phyloP scores from a whole-genome alignment of 2,113 vertebrate genomes.

The Cyprinodon tularosa region DNA sequence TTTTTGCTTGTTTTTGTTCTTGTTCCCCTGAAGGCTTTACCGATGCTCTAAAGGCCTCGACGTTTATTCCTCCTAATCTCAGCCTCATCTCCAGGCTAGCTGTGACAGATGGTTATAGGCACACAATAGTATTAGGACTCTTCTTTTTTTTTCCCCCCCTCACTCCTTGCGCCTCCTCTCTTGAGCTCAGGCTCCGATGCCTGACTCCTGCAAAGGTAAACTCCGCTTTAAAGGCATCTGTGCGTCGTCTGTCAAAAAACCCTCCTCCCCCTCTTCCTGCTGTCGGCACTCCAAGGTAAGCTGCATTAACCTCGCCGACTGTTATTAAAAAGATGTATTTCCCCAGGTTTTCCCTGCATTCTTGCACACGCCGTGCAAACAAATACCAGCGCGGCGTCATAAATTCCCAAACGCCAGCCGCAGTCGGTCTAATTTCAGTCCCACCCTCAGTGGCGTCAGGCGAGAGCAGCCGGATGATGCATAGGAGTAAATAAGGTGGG shows the following conservation, averaged over 20 bases:
- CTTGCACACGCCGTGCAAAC: slow-evolving; percentile 79
- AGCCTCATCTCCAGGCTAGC: slow-evolving; percentile 98
- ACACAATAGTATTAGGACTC: slow-evolving; percentile 99
- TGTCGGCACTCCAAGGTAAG: slow-evolving; percentile 96
- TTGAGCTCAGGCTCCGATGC: slow-evolving; percentile 92
- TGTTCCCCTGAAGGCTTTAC: slow-evolving; percentile 94
- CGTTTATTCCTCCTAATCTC: slow-evolving; percentile 99
- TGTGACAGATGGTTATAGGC: slow-evolving; percentile 99
- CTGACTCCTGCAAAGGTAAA: slow-evolving; percentile 88
- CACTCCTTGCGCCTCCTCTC: slow-evolving; percentile 68
- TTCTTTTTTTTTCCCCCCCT: slow-evolving; percentile 61
- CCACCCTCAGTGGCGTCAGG: slow-evolving; percentile 90
- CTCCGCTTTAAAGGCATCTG: slow-evolving; percentile 87
- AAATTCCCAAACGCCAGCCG: slow-evolving; percentile 92
- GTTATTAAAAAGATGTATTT: slow-evolving; percentile 99
- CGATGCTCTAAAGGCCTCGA: slow-evolving; percentile 90
- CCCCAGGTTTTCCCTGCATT: slow-evolving; percentile 84
- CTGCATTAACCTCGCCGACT: slow-evolving; percentile 96
- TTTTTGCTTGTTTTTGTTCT: slow-evolving; percentile 78
- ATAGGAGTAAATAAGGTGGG: slow-evolving; percentile 99
- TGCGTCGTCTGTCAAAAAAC: slow-evolving; percentile 54
- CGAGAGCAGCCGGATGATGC: slow-evolving; percentile 92
- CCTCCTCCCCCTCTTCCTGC: slow-evolving; percentile 84
- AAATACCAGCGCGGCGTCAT: slow-evolving; percentile 89
- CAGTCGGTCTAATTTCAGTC: slow-evolving; percentile 87